Evolutionary conservation across 2,888 invertebrate genomes (phyloP).

Genomic region (Drosophila leonis): DNA sequence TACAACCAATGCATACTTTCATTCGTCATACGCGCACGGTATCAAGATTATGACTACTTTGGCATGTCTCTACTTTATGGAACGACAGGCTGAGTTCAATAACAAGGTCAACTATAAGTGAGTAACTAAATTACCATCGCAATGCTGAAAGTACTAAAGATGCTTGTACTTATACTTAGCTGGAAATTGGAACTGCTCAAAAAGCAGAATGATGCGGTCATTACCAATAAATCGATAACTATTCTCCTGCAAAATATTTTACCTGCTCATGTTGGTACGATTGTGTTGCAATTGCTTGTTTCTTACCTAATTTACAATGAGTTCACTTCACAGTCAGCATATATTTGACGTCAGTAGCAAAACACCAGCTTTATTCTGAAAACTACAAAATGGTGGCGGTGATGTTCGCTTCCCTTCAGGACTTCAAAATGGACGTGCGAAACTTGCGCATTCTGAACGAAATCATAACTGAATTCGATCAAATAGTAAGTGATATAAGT

Average conservation of each 20-base stretch:
- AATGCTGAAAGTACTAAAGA: rapidly evolving
- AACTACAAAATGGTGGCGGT: conserved; percentile 95
- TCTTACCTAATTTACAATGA: conserved; percentile 85
- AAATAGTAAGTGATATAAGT: conserved; percentile 85
- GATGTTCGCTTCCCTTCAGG: conserved; percentile 97
- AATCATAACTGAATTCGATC: conserved; percentile 96
- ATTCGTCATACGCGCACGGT: conserved; percentile 90
- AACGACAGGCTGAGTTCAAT: conserved; percentile 95
- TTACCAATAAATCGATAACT: conserved; percentile 93
- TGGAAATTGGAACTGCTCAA: conserved; percentile 90
- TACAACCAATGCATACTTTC: conserved; percentile 89
- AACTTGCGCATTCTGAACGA: conserved; percentile 92
- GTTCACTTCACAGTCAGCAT: conserved; percentile 20
- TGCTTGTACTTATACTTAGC: conserved; percentile 51
- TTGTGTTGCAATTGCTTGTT: conserved; percentile 84
- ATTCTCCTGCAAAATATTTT: conserved; percentile 96
- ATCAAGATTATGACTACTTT: conserved; percentile 90
- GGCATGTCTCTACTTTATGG: conserved; percentile 92
- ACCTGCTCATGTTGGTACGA: conserved; percentile 95
- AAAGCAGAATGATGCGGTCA: conserved; percentile 93
- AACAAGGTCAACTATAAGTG: conserved; percentile 93
- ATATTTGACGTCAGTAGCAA: conserved; percentile 89
- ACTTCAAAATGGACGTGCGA: conserved; percentile 89
- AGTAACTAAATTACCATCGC: conserved; percentile 58
- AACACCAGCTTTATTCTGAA: conserved; percentile 93